phyloP scores from a whole-genome alignment of 2,888 invertebrate species.

The Eristalis intricaria region DNA sequence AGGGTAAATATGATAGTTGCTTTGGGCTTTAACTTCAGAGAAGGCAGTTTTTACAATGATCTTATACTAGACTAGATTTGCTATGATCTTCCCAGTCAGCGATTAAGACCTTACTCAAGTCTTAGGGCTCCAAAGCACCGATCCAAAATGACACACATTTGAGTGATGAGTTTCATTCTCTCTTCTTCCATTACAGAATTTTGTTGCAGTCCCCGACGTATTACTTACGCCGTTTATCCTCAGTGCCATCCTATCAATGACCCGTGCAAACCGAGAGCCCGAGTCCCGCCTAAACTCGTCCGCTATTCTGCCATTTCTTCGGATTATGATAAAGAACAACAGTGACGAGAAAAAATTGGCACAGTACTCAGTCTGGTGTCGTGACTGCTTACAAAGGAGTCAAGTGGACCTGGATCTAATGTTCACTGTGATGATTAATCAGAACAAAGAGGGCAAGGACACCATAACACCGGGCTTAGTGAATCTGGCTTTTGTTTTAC shows the following conservation, averaged over 20 bases:
- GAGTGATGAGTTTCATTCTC: not conserved
- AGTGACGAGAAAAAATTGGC: conserved; percentile 81
- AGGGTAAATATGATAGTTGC: conserved; percentile 73
- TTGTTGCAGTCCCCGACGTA: conserved; percentile 83
- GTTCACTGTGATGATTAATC: conserved; percentile 79
- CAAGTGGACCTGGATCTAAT: conserved; percentile 77
- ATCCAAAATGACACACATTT: too few relatives aligned
- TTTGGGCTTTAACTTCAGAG: not conserved
- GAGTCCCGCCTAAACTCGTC: conserved; percentile 77
- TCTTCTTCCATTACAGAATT: conserved; percentile 79
- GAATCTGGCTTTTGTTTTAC: conserved; percentile 82
- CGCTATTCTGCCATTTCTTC: conserved; percentile 77
- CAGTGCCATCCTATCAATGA: conserved; percentile 83
- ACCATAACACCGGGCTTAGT: conserved; percentile 82
- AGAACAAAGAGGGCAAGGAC: conserved; percentile 80
- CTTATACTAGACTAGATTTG: too few relatives aligned
- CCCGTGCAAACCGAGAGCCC: conserved; percentile 79
- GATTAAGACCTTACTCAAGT: too few relatives aligned
- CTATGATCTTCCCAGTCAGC: too few relatives aligned
- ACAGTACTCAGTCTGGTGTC: conserved; percentile 83
- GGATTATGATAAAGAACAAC: conserved; percentile 79
- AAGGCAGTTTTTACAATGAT: too few relatives aligned
- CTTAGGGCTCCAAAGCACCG: too few relatives aligned
- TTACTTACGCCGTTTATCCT: conserved; percentile 85
- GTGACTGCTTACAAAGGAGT: conserved; percentile 78